Evolutionary conservation across 2,888 invertebrate genomes (phyloP).

Genomic region (Aquatica leii): DNA sequence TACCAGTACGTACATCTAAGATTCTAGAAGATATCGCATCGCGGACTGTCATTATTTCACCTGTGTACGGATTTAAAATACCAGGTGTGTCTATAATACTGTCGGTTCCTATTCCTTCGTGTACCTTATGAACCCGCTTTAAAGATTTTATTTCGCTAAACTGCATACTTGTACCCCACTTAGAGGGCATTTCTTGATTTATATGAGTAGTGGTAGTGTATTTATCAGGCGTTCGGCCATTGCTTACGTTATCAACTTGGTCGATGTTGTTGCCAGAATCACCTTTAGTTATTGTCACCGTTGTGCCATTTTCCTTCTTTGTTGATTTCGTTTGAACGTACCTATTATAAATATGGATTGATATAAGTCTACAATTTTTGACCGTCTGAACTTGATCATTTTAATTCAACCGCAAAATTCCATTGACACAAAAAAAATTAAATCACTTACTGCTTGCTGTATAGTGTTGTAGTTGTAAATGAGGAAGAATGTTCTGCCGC

Average conservation of each 20-base stretch:
- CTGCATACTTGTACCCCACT: constrained; percentile 70
- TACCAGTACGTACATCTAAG: constrained; percentile 87
- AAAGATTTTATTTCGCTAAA: constrained; percentile 77
- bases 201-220: constrained; percentile 67
- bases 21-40: constrained; percentile 92
- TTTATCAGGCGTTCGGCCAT: constrained; percentile 58
- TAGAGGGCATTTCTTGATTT: constrained; percentile 54
- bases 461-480: constrained; percentile 71
- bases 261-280: constrained; percentile 46
- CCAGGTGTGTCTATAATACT: constrained; percentile 82
- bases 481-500: constrained; percentile 69
- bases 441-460: constrained; percentile 69
- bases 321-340: constrained; percentile 45
- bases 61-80: constrained; percentile 86
- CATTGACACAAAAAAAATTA: background rate
- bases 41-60: constrained; percentile 86
- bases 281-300: constrained; percentile 51
- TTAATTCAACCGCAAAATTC: too few species aligned
- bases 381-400: too few species aligned
- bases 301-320: constrained; percentile 55
- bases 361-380: background rate
- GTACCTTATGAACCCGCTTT: constrained; percentile 75
- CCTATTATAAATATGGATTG: constrained; percentile 25
- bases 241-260: constrained; percentile 53
- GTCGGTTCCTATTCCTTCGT: constrained; percentile 72